These are phyloP conservation scores for Notodonta ziczac DNA, from an alignment of 2,888 invertebrate genomes.

Conservation along the genomic window DNA sequence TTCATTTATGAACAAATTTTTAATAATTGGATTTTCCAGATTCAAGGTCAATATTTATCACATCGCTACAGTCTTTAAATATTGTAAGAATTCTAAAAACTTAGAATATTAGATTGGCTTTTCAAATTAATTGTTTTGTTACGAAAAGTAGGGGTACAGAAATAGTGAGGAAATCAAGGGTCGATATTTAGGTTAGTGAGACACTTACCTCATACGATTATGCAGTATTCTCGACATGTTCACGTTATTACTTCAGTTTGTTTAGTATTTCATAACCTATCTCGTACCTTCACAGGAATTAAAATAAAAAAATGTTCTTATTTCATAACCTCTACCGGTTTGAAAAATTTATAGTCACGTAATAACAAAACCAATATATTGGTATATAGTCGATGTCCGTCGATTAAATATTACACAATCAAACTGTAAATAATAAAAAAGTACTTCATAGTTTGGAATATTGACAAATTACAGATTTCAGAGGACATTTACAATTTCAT, in stretches of 20 bases:
- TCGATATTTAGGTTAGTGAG: constrained; percentile 17
- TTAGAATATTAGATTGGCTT: too few species aligned
- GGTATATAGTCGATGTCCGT: constrained; percentile 47
- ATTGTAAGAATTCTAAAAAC: too few species aligned
- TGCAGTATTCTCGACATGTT: constrained; percentile 80
- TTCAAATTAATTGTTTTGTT: background rate
- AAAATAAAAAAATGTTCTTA: constrained; percentile 44
- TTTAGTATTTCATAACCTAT: constrained; percentile 65
- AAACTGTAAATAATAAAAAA: constrained; percentile 74
- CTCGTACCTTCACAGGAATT: constrained; percentile 41
- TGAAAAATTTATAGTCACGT: constrained; percentile 50
- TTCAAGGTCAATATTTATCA: too few species aligned
- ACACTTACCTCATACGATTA: constrained; percentile 71
- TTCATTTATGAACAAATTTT: too few species aligned
- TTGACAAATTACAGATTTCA: constrained; percentile 61
- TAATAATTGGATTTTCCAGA: too few species aligned
- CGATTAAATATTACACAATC: constrained; percentile 70
- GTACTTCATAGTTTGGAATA: constrained; percentile 72
- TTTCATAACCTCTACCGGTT: constrained; percentile 77
- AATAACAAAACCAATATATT: constrained; percentile 48
- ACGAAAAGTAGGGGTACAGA: constrained; percentile 10
- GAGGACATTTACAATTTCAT: constrained; percentile 56
- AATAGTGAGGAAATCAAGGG: constrained; percentile 18
- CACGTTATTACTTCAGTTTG: constrained; percentile 58
- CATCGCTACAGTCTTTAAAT: too few species aligned